A percentile compares a stretch with the other conserved stretches of the same genome.
These are phyloP conservation scores for Trypoxylus dichotomus DNA, from an alignment of 1,140 invertebrate genomes.

Conservation along the genomic window DNA sequence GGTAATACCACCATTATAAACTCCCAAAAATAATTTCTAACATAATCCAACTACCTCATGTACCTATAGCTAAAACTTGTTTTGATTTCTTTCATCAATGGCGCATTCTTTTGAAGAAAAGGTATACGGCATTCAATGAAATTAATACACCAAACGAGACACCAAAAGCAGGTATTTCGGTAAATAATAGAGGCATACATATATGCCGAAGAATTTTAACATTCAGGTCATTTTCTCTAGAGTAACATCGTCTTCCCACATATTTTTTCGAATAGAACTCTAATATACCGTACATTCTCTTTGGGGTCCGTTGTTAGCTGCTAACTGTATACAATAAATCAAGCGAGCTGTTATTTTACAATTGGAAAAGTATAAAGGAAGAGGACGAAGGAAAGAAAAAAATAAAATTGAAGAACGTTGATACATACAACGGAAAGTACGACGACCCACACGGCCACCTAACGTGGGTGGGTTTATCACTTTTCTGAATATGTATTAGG, in stretches of 20 bases:
- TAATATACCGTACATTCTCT: not conserved
- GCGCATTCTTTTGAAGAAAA: not conserved
- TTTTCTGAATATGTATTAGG: conserved; percentile 3
- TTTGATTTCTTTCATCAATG: not conserved
- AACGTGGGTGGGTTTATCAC: not conserved
- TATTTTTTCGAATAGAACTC: not conserved
- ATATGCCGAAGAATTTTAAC: not conserved
- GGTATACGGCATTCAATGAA: not conserved
- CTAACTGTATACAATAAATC: not conserved
- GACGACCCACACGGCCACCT: not conserved
- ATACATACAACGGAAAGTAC: not conserved
- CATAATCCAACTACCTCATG: not conserved
- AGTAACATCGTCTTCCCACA: not conserved
- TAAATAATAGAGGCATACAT: not conserved
- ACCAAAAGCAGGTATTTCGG: not conserved
- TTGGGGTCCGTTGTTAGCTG: no score
- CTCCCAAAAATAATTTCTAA: not conserved
- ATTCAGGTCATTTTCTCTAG: not conserved
- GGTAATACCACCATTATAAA: not conserved
- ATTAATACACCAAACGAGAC: not conserved
- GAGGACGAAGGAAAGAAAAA: not conserved
- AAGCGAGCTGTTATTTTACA: not conserved
- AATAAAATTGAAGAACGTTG: not conserved
- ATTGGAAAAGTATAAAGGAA: not conserved
- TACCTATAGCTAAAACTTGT: not conserved